Base-by-base conservation (phyloP, 2,888 invertebrate species). In the Nematopogon swammerdamellus region DNA sequence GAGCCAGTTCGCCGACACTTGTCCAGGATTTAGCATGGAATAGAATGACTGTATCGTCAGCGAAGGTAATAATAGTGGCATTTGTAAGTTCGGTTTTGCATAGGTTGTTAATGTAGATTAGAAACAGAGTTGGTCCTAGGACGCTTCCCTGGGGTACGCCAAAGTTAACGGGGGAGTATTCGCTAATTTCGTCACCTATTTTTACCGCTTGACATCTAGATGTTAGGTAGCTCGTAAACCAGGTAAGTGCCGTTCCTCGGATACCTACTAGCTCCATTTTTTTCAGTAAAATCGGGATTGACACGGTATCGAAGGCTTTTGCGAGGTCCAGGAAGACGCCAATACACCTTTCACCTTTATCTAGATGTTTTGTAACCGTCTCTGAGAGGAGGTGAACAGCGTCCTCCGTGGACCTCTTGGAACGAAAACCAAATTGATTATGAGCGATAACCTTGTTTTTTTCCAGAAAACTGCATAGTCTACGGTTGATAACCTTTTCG, bases 271-370 rank as follows among this genome's bases (percentile, higher is more conserved):
- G 17, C 5, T 29, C 19, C 5, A 14, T 18, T 46, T 4, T 30
- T 25, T 25, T 25, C 25, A 36, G 14, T 14, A 36, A 14, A 3
- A 36, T 8, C 3, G 36, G 36, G 36, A 36, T 36, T 14, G 36
- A 36, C 11, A 46, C 46, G 3, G 43, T 42, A 14, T 46, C 49
- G 36, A 49, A 49, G 16, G 47, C 47, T 36, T 52, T 50, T 11
- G 50, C 30, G 1, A 50, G 49, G 30, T 52, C 52, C 10, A 52
- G 36, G 17, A 53, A 53, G 1, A 51, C 45, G n/a, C 51, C 51
- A n/a, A 53, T 17, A 17, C 51, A 51, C 2, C 20, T 14, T 11
- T 45, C 43, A 2, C 43, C 46, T 14, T 10, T 45, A n/a, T 50
- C 50, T 25, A 51, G 25, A 18, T 42, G 19, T 42, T 44, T 11